Conservation (phyloP, 2,888 invertebrate genomes). For the Andrena camellia region DNA sequence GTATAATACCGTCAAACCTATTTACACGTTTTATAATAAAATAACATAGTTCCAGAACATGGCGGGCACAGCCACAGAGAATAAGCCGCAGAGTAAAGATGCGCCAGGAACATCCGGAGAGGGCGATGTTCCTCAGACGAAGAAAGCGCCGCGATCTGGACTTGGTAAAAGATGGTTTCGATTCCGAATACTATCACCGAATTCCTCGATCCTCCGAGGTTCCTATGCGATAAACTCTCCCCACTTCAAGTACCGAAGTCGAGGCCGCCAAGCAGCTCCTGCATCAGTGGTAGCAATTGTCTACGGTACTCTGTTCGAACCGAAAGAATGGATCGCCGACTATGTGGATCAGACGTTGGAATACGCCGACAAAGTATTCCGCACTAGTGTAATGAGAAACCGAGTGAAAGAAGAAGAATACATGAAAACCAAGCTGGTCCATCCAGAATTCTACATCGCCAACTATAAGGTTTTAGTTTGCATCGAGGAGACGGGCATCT, state of each 20-base stretch:
- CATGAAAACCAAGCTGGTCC: constrained; percentile 72
- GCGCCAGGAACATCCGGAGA: constrained; percentile 41
- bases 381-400: constrained; percentile 71
- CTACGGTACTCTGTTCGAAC: constrained; percentile 75
- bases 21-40: neutral
- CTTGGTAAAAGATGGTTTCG: constrained; percentile 72
- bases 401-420: constrained; percentile 69
- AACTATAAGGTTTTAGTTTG: constrained; percentile 77
- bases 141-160: neutral
- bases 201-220: constrained; percentile 75
- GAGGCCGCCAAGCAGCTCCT: constrained; percentile 77
- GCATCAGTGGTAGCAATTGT: constrained; percentile 76
- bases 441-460: constrained; percentile 79
- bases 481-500: constrained; percentile 72
- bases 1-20: neutral
- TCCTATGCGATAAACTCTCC: constrained; percentile 73
- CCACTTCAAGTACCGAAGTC: constrained; percentile 77
- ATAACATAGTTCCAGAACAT: constrained; percentile 13
- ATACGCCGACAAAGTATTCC: constrained; percentile 78
- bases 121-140: constrained; percentile 33
- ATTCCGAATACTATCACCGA: constrained; percentile 71
- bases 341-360: constrained; percentile 75
- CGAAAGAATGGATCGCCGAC: constrained; percentile 75
- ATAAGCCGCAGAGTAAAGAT: constrained; percentile 17
- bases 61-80: neutral